phyloP scores from a whole-genome alignment of 2,888 invertebrate species.

The Napeogenes inachia region DNA sequence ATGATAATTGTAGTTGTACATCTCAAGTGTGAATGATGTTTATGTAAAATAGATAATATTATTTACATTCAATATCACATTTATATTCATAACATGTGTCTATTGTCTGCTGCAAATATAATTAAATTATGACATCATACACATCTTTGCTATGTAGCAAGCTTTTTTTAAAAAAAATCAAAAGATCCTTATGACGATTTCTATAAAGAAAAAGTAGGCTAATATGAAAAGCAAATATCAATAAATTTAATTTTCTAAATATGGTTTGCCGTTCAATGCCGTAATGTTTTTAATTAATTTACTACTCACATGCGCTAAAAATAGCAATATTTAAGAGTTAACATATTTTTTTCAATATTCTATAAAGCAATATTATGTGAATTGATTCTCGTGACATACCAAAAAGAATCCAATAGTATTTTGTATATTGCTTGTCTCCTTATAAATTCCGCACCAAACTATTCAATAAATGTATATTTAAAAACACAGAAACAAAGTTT shows the following conservation, averaged over 20 bases:
- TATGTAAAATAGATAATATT: not conserved
- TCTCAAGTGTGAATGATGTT: not conserved
- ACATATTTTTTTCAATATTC: not conserved
- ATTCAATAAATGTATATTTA: not conserved
- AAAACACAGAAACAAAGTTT: slow-evolving; percentile 3
- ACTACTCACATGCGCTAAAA: slow-evolving; percentile 3
- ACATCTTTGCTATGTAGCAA: not conserved
- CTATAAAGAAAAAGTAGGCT: slow-evolving; percentile 4
- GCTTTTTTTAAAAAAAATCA: not conserved
- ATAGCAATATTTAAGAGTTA: slow-evolving; percentile 2
- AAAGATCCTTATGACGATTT: not conserved
- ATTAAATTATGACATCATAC: slow-evolving; percentile 31
- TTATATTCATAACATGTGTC: slow-evolving; percentile 35
- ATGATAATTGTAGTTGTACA: not conserved
- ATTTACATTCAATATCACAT: slow-evolving; percentile 18
- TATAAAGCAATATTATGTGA: slow-evolving; percentile 11
- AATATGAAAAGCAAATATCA: not conserved
- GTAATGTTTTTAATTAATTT: slow-evolving; percentile 1
- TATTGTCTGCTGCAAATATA: slow-evolving; percentile 31
- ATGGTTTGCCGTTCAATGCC: not conserved
- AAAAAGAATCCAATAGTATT: slow-evolving; percentile 22
- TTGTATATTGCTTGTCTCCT: slow-evolving; percentile 3
- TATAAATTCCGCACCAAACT: slow-evolving; percentile 5
- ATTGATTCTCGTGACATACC: slow-evolving; percentile 23
- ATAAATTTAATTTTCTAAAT: not conserved